Base-by-base conservation (phyloP, 2,888 invertebrate species). In the Odontomyia ornata region DNA sequence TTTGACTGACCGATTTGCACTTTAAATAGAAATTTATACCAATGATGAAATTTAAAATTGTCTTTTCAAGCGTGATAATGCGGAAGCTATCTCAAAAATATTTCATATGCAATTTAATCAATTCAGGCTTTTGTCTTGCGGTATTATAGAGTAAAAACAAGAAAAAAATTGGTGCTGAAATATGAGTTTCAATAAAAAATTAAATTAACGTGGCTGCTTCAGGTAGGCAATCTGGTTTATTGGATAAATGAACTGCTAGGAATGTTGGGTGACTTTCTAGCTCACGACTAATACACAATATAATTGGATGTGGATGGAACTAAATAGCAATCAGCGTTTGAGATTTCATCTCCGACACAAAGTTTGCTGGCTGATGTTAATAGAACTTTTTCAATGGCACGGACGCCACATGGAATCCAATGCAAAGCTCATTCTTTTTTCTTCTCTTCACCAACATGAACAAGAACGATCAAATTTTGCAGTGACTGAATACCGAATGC, bases 221-320 rank as follows among this genome's bases (percentile, higher is more conserved):
- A 7, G 94, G 95, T 60, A 98, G 98, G 86, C 96, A 96, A 88
- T 99, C 99, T 2, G 97, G 97, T 89, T 98, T 98, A 83, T 91
- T 91, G 80, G 93, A 93, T 56, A 97, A 96, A 88, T 97, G 95
- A 56, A 97, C 96, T 30, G 93, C 93, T 80, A 95, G 91, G 88
- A 98, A 97, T 3, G 96, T 95, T 18, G 96, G 96, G 84, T 97
- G 93, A 84, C 93, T 91, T 84, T 93, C 93, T 80, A 98, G 88
- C 83, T 95, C 94, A 72, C 94, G 91, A 85, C 96, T 93, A 78
- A 99, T 95, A 83, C 96, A 91, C 77, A 92, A 88, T 81, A 98
- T 96, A 75, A 93, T 95, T 2, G 98, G 98, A 86, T 94, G 98
- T 0, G 94, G 93, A 79, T 93, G 90, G 81, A 98, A 98, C 95